Evolutionary conservation across 2,888 invertebrate species (phyloP).

Genomic region (Eurytoma californica): DNA sequence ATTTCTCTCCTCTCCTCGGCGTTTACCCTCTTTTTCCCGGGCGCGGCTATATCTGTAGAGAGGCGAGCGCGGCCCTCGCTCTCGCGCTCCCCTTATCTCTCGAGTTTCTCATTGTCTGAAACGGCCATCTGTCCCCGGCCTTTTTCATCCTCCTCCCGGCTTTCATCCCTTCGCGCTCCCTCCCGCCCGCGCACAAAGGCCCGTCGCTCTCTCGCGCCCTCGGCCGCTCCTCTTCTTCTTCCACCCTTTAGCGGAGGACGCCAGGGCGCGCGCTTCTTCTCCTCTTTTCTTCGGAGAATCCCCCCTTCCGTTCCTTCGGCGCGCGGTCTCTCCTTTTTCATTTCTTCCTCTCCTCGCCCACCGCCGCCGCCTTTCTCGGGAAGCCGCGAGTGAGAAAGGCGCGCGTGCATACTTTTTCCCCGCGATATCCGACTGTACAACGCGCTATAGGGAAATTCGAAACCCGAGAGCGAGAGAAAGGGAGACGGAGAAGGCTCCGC

Average conservation of each 20-base stretch:
- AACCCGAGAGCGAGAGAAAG: slow-evolving; percentile 18
- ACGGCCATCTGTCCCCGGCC: slow-evolving; percentile 74
- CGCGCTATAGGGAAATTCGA: slow-evolving; percentile 45
- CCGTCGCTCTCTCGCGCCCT: slow-evolving; percentile 24
- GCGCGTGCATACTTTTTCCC: neutral
- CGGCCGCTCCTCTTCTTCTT: slow-evolving; percentile 36
- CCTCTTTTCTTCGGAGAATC: too few relatives aligned
- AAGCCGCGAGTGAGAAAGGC: neutral
- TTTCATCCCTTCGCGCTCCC: slow-evolving; percentile 49
- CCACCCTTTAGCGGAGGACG: slow-evolving; percentile 23
- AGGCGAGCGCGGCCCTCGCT: neutral
- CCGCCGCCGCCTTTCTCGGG: slow-evolving; percentile 30
- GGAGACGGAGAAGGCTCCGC: slow-evolving; percentile 13
- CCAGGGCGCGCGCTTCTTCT: slow-evolving; percentile 42
- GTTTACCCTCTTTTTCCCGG: slow-evolving; percentile 28
- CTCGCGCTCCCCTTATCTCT: slow-evolving; percentile 72
- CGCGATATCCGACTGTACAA: slow-evolving; percentile 10
- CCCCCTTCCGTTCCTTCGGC: slow-evolving; percentile 40
- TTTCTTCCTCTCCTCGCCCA: slow-evolving; percentile 33
- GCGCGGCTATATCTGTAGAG: slow-evolving; percentile 31
- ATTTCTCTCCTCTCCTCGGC: slow-evolving; percentile 54
- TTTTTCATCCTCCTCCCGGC: slow-evolving; percentile 70
- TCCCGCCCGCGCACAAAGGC: slow-evolving; percentile 40
- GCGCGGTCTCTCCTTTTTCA: slow-evolving; percentile 33
- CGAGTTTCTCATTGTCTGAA: slow-evolving; percentile 75